Evolutionary conservation across 2,888 invertebrate species (phyloP).

Genomic region (Drosophila ezoana): DNA sequence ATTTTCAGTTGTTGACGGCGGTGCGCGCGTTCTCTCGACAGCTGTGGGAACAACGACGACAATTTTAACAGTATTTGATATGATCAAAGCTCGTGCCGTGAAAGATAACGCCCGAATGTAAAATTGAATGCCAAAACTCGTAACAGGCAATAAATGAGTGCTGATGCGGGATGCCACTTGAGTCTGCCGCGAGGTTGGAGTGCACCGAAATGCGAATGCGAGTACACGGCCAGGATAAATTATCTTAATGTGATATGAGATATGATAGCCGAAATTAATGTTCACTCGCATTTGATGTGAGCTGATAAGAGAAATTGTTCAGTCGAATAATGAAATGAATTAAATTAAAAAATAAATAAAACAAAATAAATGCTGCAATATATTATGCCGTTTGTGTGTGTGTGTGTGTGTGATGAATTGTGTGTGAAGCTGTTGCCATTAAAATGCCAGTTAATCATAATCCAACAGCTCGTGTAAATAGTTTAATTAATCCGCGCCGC

Average conservation of each 20-base stretch:
- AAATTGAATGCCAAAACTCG: slow-evolving; percentile 54
- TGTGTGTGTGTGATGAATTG: slow-evolving; percentile 34
- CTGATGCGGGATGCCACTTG: slow-evolving; percentile 9
- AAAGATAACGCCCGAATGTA: slow-evolving; percentile 68
- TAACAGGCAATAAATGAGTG: slow-evolving; percentile 50
- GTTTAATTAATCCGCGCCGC: slow-evolving; percentile 54
- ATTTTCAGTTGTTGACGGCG: slow-evolving; percentile 74
- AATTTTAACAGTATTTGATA: slow-evolving; percentile 36
- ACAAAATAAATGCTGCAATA: slow-evolving; percentile 8
- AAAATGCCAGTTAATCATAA: slow-evolving; percentile 57
- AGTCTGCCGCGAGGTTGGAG: neutral
- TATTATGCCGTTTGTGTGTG: slow-evolving; percentile 12
- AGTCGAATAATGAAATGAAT: slow-evolving; percentile 51
- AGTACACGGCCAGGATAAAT: slow-evolving; percentile 57
- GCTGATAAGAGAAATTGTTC: slow-evolving; percentile 42
- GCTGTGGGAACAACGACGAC: slow-evolving; percentile 16
- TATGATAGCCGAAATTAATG: slow-evolving; percentile 71
- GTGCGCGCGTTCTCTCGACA: slow-evolving; percentile 64
- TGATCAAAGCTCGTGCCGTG: slow-evolving; percentile 40
- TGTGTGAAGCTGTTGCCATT: slow-evolving; percentile 52
- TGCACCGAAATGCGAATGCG: slow-evolving; percentile 26
- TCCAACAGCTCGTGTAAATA: slow-evolving; percentile 47
- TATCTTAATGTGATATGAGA: slow-evolving; percentile 75
- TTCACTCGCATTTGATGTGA: slow-evolving; percentile 49
- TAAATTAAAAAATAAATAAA: slow-evolving; percentile 53